Evolutionary conservation across 2,797 vertebrate species (phyloP).

Genomic region (Chanos chanos): DNA sequence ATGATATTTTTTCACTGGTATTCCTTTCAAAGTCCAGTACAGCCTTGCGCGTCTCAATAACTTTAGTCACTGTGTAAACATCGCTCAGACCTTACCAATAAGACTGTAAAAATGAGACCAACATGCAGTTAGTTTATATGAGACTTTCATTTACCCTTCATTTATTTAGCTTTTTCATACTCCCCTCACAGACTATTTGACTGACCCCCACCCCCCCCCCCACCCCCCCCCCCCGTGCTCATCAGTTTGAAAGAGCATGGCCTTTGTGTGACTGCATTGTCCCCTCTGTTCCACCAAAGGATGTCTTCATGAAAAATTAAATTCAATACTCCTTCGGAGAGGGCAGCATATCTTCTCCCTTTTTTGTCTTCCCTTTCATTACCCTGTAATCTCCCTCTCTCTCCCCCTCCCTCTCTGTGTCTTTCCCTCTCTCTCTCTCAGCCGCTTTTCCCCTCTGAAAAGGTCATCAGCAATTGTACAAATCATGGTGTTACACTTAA

Average conservation of each 20-base stretch:
- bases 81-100: constrained; percentile 3
- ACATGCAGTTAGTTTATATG: neutral
- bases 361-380: neutral
- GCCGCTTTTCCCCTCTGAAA: constrained; percentile 26
- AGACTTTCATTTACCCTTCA: neutral
- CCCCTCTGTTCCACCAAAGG: neutral
- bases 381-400: neutral
- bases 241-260: too few relatives aligned
- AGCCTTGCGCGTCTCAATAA: neutral
- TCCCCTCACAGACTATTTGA: too few relatives aligned
- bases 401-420: neutral
- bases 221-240: too few relatives aligned
- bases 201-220: too few relatives aligned
- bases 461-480: constrained; percentile 37
- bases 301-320: neutral
- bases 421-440: constrained; percentile 15
- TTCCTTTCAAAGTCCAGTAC: neutral
- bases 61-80: neutral
- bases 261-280: too few relatives aligned
- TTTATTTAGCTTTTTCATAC: neutral
- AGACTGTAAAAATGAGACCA: neutral
- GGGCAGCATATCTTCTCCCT: neutral
- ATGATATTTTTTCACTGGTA: too few relatives aligned
- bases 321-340: neutral
- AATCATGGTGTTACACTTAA: constrained; percentile 8